Evolutionary conservation across 1,140 invertebrate species (phyloP).

Genomic region (Thaumatotibia leucotreta): DNA sequence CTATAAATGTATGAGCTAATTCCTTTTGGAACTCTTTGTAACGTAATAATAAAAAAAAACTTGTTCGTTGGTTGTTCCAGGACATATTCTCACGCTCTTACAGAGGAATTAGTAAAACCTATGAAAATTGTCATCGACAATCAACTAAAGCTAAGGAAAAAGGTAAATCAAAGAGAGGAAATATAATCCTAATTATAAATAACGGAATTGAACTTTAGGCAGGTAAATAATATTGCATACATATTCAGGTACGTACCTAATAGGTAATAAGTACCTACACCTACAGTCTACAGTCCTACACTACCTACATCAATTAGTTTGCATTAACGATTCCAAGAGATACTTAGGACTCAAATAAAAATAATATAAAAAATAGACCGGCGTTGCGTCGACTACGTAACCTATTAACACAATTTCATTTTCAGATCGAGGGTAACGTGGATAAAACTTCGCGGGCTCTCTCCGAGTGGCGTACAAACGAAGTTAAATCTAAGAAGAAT

Average conservation of each 20-base stretch:
- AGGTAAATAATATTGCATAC: too few species aligned
- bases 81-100: constrained; percentile 85
- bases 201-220: too few species aligned
- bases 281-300: too few species aligned
- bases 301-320: too few species aligned
- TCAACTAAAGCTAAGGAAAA: constrained; percentile 87
- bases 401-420: background rate
- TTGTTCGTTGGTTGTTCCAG: constrained; percentile 57
- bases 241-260: too few species aligned
- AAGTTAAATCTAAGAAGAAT: constrained; percentile 91
- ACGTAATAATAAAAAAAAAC: background rate
- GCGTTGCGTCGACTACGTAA: background rate
- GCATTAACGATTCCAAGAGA: too few species aligned
- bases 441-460: constrained; percentile 90
- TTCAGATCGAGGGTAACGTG: constrained; percentile 86
- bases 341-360: background rate
- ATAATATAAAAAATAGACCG: background rate
- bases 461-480: constrained; percentile 89
- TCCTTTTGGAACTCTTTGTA: too few species aligned
- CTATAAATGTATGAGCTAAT: too few species aligned
- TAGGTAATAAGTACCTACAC: too few species aligned
- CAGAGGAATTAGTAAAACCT: constrained; percentile 94
- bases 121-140: constrained; percentile 83
- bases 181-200: too few species aligned
- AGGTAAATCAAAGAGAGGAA: constrained; percentile 68